A percentile compares a stretch with the other conserved stretches of the same genome.
Conservation (phyloP, 2,113 vertebrate species). For the Polypterus senegalus region DNA sequence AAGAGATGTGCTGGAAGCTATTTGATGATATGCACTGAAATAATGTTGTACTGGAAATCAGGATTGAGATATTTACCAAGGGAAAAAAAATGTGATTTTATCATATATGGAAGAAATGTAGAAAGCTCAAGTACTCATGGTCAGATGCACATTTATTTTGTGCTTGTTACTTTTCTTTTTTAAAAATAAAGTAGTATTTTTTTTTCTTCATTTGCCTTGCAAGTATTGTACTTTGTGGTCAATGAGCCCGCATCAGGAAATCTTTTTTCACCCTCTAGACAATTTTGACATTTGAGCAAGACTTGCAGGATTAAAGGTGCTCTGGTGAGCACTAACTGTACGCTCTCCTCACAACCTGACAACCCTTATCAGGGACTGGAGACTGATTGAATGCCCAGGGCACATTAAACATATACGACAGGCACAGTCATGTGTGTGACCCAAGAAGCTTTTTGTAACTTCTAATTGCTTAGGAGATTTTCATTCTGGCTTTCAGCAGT, state of each 20-base stretch:
- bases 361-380: constrained; percentile 43
- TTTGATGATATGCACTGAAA: too few species aligned
- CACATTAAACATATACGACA: constrained; percentile 14
- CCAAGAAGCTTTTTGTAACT: too few species aligned
- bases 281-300: constrained; percentile 60
- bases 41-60: too few species aligned
- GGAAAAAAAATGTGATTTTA: too few species aligned
- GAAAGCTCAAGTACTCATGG: too few species aligned
- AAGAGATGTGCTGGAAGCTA: too few species aligned
- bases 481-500: too few species aligned
- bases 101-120: too few species aligned
- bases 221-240: constrained; percentile 41
- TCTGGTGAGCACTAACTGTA: constrained; percentile 41
- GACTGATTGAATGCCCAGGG: constrained; percentile 37
- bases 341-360: constrained; percentile 53
- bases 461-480: too few species aligned
- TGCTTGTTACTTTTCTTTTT: not conserved
- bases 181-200: constrained; percentile 19
- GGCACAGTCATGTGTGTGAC: not conserved
- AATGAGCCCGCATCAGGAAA: constrained; percentile 43
- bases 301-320: constrained; percentile 53
- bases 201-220: constrained; percentile 26
- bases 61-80: too few species aligned
- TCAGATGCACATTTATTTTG: constrained; percentile 8
- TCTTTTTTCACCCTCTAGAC: constrained; percentile 47